These are phyloP conservation scores for Linepithema humile DNA, from an alignment of 1,140 invertebrate genomes.

Conservation along the genomic window DNA sequence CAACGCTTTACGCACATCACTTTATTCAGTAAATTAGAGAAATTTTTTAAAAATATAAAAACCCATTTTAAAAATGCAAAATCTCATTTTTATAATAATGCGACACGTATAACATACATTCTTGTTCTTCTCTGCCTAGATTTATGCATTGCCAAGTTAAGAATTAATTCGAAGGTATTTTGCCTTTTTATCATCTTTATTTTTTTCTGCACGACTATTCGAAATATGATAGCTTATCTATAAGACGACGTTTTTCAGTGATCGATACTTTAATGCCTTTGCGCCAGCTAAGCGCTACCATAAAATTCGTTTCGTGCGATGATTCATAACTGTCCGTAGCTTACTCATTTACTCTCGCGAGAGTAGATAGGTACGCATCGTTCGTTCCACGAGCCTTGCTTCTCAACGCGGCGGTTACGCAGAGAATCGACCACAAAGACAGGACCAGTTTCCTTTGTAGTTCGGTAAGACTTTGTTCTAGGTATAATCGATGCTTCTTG, in stretches of 20 bases:
- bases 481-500: conserved; percentile 45
- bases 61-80: no score
- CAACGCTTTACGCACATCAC: no score
- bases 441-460: conserved; percentile 45
- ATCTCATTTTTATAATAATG: no score
- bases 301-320: conserved; percentile 59
- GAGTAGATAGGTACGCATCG: conserved; percentile 35
- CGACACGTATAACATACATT: no score
- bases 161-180: not conserved
- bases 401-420: not conserved
- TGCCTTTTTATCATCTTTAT: not conserved
- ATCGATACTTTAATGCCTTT: not conserved
- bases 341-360: conserved; percentile 54
- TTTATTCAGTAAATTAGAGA: no score
- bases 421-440: conserved; percentile 24
- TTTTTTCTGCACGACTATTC: not conserved
- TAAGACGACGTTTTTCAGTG: conserved; percentile 32
- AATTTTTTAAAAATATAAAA: no score
- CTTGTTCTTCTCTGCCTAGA: no score
- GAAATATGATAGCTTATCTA: not conserved
- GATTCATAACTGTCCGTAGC: conserved; percentile 56
- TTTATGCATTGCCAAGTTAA: not conserved
- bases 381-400: conserved; percentile 41
- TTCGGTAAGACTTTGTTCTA: conserved; percentile 64
- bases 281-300: conserved; percentile 2